Evolutionary conservation across 2,888 invertebrate species (phyloP), one percentile per base, ranked within the genome.

Genomic region (Lymantria dispar): DNA sequence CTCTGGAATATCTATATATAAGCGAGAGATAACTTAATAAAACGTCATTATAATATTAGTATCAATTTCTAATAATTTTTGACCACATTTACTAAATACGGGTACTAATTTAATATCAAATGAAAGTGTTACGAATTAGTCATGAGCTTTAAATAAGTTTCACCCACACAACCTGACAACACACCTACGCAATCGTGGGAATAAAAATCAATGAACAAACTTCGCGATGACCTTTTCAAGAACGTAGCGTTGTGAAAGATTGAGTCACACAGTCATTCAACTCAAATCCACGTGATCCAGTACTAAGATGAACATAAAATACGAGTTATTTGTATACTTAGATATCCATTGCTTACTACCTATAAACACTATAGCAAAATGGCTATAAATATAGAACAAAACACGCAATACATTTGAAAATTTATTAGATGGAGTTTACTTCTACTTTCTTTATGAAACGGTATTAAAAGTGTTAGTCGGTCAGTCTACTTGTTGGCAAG

Each of bases 211-310:
- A 72, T 74, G 74, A 72, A 71, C 64, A 66, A 65, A 69, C 64
- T 69, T 64, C 67, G 54, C 65, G 70, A 68, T 75, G 84, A 84
- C 85, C 87, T 87, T 85, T 83, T 64, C 76, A 85, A 83, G 83
- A 80, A 80, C 78, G 76, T 71, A 70, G 70, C 70, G 77, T 81
- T 78, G 76, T 74, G 76, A 80, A 80, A 80, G 75, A 76, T 51
- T 86, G 86, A 85, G 62, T 86, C 86, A 87, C 56, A 58, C 57
- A 85, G 87, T 87, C 87, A 83, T 87, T 87, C 85, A 86, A 87
- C 87, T 71, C 64, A 13, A 36, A 49, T 52, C 46, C 41, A 45
- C 53, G 39, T 54, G 47, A 53, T 52, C 55, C 52, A 54, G 54
- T 44, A 55, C 30, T 37, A 44, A n/a, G 12, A 13, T 42, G 42